A percentile compares a stretch with the other conserved stretches of the same genome.
phyloP scores from a whole-genome alignment of 2,113 vertebrate species.

The Acinonyx jubatus region DNA sequence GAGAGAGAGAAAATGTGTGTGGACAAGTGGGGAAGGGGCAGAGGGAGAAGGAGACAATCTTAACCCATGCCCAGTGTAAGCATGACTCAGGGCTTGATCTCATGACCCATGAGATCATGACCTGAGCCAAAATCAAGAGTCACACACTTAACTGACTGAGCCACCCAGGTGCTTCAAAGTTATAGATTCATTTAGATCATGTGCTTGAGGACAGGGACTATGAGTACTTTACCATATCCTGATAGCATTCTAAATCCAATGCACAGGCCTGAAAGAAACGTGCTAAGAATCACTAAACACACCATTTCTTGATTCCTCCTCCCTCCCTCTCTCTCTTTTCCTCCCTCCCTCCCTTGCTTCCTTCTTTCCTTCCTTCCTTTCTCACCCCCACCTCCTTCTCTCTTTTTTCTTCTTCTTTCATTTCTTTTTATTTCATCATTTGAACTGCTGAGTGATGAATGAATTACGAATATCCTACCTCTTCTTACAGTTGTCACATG shows the following conservation, averaged over 20 bases:
- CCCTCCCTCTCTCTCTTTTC: rapidly evolving
- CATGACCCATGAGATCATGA: too few relatives aligned
- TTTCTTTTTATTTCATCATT: neutral
- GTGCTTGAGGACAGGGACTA: neutral
- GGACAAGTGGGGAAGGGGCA: too few relatives aligned
- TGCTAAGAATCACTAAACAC: too few relatives aligned
- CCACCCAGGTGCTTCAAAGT: too few relatives aligned
- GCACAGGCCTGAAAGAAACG: neutral
- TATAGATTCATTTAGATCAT: neutral
- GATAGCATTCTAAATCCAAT: neutral
- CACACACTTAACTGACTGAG: too few relatives aligned
- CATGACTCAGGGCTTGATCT: too few relatives aligned
- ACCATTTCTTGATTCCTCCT: neutral
- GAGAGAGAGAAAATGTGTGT: too few relatives aligned
- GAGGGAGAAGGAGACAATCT: too few relatives aligned
- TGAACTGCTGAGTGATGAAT: neutral
- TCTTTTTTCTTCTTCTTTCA: neutral
- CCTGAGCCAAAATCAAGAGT: too few relatives aligned
- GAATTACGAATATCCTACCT: neutral
- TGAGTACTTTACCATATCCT: neutral
- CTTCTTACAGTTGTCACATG: neutral
- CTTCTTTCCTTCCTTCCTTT: rapidly evolving
- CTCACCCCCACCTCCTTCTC: rapidly evolving
- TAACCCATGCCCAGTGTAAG: too few relatives aligned
- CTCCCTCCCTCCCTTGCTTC: too few relatives aligned